Base-by-base conservation (phyloP, 2,113 vertebrate genomes). In the Alouatta palliata region DNA sequence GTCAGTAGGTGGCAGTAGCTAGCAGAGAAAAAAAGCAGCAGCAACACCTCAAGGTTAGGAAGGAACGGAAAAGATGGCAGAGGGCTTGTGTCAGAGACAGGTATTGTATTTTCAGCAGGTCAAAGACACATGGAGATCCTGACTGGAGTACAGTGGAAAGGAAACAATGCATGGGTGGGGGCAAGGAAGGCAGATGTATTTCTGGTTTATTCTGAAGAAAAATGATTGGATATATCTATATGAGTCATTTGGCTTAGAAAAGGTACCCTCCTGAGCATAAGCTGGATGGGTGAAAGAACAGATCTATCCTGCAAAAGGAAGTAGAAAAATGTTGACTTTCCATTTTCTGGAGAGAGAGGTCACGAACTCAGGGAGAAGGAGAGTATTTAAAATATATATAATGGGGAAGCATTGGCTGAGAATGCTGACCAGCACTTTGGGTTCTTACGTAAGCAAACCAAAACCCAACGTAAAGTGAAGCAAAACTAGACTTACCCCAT, bases 291-390 rank as follows among this genome's bases (percentile, higher is more conserved):
- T 68, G 30, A 80, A 37, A 82, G n/a, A 52, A 40, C 5, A 75
- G 32, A 30, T 27, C 0, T 45, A 3, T 35, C 94, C 23, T 54
- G 30, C 30, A 66, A n/a, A 91, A 75, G 17, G 54, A 66, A 90
- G 40, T 23, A 52, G 35, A 79, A 91, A 30, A 56, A 40, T 13
- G 8, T 1, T 20, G 40, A 94, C 70, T 58, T 49, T 84, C 21
- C 49, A 17, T 30, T 68, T 68, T 68, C 61, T 56, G 25, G 20
- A 84, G 27, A 73, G n/a, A 93, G 68, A 11, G 19, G 1, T 8
- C 14, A 49, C 19, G 6, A 35, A 14, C 21, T 45, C 14, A 27
- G 20, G 27, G 9, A 0, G 30, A 17, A 0, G n/a, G 3, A 66
- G 5, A 40, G 5, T 4, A 30, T 11, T 64, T 32, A 49, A 40